Base-by-base conservation (phyloP, 2,113 vertebrate genomes). In the Heterotilapia buettikoferi region DNA sequence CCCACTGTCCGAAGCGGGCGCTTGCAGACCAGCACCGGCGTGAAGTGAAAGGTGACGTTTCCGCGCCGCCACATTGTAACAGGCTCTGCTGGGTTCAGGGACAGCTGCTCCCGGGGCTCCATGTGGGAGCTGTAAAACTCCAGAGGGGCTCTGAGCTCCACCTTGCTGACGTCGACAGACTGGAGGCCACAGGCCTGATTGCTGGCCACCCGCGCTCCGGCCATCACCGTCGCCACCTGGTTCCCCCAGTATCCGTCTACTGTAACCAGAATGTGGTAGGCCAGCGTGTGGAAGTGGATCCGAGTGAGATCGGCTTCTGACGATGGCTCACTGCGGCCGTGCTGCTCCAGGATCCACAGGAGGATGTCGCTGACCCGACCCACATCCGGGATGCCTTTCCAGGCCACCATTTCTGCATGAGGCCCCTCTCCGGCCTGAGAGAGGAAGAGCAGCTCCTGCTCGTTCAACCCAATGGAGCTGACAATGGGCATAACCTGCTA, bases 401-500 rank as follows among this genome's bases (percentile, higher is more conserved):
- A 99, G n/a, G 97, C 93, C 0, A 86, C 3, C 2, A 98, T 80
- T 1, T 97, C 95, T 2, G 97, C 94, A 2, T 99, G 97, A 33
- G 99, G 98, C 4, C 99, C 99, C 0, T 94, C 93, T 0, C 97
- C 97, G 0, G 98, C 95, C 95, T 99, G 98, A 1, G 97, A 97
- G 59, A 99, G 97, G 95, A 99, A 99, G 4, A 99, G 96, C 92
- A 99, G 97, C 95, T 99, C 99, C 96, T 99, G 98, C 59, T 99
- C 99, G 1, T 99, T 99, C 95, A 99, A 96, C 52, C 99, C 99
- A 0, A 99, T 96, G 79, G 99, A 99, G 90, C 97, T 97, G 91
- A 99, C 98, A n/a, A 97, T 94, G 59, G 97, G 98, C 90, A 99
- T 97, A 95, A 99, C 97, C 99, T 99, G 98, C 98, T 99, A 98